These are phyloP conservation scores for Cylloceria caligata DNA, from an alignment of 2,888 invertebrate genomes.

Conservation along the genomic window DNA sequence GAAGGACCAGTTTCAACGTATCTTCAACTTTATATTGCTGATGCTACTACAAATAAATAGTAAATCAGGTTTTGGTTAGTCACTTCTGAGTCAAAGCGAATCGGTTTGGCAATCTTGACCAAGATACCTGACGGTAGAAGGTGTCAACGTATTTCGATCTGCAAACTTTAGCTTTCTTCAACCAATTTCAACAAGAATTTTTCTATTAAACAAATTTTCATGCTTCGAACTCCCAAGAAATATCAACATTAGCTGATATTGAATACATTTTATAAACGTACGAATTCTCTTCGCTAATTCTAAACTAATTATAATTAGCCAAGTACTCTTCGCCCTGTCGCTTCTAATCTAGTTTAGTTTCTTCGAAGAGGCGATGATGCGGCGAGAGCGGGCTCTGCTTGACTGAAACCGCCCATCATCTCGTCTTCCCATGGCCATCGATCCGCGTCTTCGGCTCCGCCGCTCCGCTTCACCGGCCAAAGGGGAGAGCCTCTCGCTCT, in stretches of 20 bases:
- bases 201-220: neutral
- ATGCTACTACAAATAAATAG: neutral
- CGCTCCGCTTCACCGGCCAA: constrained; percentile 32
- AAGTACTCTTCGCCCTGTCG: neutral
- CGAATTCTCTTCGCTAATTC: neutral
- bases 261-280: neutral
- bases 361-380: neutral
- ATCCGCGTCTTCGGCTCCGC: constrained; percentile 47
- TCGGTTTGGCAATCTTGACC: neutral
- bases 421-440: constrained; percentile 55
- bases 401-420: constrained; percentile 47
- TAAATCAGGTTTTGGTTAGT: neutral
- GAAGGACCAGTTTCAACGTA: constrained; percentile 13
- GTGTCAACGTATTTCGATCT: too few relatives aligned
- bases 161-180: too few relatives aligned
- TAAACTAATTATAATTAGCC: neutral
- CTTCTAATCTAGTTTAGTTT: constrained; percentile 17
- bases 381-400: constrained; percentile 23
- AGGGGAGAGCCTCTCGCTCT: constrained; percentile 18
- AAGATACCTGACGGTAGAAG: neutral
- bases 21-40: neutral
- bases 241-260: neutral
- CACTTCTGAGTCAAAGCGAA: neutral
- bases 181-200: neutral
- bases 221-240: neutral